Conservation (phyloP, 2,797 vertebrate species). For the Capromys pilorides region DNA sequence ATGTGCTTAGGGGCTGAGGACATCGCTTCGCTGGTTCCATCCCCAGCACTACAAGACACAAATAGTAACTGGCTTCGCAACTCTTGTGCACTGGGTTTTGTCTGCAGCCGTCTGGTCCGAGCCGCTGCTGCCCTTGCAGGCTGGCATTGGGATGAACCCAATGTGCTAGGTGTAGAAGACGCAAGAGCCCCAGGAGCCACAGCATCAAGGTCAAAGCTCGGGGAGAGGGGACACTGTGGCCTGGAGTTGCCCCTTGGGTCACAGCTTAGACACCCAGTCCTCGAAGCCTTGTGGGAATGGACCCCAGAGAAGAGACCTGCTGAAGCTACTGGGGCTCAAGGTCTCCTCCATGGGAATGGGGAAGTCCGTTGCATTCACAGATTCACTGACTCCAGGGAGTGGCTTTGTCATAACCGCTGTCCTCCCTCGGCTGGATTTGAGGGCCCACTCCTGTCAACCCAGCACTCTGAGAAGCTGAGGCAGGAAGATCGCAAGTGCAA, state of each 20-base stretch:
- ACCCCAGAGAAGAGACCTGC: neutral
- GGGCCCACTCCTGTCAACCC: neutral
- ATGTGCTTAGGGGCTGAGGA: neutral
- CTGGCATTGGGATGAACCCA: neutral
- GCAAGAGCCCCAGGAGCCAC: neutral
- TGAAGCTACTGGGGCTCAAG: neutral
- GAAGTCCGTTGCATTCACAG: neutral
- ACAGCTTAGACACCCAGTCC: neutral
- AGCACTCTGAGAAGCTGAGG: neutral
- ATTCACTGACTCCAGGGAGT: neutral
- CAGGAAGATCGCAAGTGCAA: neutral
- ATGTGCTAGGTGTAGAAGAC: neutral
- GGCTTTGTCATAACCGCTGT: neutral
- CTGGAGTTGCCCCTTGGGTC: neutral
- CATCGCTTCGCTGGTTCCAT: neutral
- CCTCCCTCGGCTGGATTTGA: neutral
- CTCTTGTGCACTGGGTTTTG: neutral
- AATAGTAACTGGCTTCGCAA: neutral
- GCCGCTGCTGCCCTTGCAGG: neutral
- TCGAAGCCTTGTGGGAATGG: neutral
- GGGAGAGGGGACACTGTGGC: neutral
- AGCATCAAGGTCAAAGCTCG: neutral
- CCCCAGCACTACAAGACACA: neutral
- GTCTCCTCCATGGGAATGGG: neutral
- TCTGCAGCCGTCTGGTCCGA: neutral